Conservation (phyloP, 2,113 vertebrate genomes). For the Elanus axillaris region DNA sequence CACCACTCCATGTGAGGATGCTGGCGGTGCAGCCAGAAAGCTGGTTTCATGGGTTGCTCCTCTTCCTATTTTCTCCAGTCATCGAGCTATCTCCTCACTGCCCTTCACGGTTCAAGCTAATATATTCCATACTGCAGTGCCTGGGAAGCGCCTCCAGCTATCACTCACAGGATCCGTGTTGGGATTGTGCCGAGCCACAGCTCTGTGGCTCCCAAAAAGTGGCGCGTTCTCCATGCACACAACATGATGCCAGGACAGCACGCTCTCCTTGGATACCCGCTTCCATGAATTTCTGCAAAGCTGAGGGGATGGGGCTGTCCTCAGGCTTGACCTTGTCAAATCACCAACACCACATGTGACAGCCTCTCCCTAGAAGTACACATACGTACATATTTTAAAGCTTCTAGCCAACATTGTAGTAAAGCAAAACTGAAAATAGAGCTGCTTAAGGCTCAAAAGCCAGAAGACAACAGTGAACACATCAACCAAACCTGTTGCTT, state of each 20-base stretch:
- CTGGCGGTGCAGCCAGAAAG: not conserved
- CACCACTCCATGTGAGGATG: fast-evolving
- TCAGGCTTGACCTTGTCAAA: not conserved
- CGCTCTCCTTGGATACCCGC: not conserved
- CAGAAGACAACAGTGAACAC: not conserved
- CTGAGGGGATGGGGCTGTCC: fast-evolving
- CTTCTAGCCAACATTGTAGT: not conserved
- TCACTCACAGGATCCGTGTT: fast-evolving
- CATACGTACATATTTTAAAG: not conserved
- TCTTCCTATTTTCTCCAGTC: not conserved
- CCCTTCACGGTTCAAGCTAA: not conserved
- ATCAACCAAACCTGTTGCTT: not conserved
- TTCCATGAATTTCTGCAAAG: not conserved
- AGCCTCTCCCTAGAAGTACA: not conserved
- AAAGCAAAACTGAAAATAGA: not conserved
- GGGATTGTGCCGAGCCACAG: not conserved
- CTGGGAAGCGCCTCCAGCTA: not conserved
- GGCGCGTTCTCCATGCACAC: fast-evolving
- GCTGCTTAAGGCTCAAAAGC: not conserved
- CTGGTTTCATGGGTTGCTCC: not conserved
- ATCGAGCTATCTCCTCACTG: fast-evolving
- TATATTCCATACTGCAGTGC: not conserved
- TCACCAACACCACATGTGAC: not conserved
- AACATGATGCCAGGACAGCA: fast-evolving
- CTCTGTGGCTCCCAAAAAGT: not conserved